phyloP scores from a whole-genome alignment of 2,113 vertebrate species.

The Limanda limanda region DNA sequence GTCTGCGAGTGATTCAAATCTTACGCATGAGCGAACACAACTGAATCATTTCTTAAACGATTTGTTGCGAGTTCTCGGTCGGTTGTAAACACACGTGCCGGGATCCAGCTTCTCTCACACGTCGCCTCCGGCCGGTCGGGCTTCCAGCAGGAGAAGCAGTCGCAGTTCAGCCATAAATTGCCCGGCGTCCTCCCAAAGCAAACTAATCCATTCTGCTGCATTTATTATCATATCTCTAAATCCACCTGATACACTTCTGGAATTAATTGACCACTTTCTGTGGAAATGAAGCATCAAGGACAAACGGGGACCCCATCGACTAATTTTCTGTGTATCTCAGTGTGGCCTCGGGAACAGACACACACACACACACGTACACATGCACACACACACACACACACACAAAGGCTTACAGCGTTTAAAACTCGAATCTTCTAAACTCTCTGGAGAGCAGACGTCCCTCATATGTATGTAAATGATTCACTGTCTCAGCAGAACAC shows the following conservation, averaged over 20 bases:
- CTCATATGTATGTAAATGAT: slow-evolving; percentile 78
- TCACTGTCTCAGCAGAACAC: slow-evolving; percentile 63
- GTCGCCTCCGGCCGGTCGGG: slow-evolving; percentile 14
- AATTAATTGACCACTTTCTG: slow-evolving; percentile 65
- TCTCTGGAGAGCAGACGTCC: slow-evolving; percentile 44
- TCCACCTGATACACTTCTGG: slow-evolving; percentile 46
- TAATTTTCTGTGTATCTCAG: slow-evolving; percentile 35
- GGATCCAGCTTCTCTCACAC: background rate
- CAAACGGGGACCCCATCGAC: slow-evolving; percentile 33
- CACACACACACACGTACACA: background rate
- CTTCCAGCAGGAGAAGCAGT: slow-evolving; percentile 31
- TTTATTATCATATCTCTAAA: slow-evolving; percentile 62
- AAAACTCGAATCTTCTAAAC: slow-evolving; percentile 47
- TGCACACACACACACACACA: slow-evolving; percentile 7
- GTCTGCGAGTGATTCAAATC: background rate
- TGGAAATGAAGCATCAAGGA: slow-evolving; percentile 55
- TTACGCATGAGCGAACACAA: background rate
- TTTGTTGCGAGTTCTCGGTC: background rate
- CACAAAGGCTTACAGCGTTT: slow-evolving; percentile 27
- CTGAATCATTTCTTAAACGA: background rate
- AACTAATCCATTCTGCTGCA: slow-evolving; percentile 50
- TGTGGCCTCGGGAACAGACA: background rate
- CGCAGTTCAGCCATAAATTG: slow-evolving; percentile 40
- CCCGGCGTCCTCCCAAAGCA: slow-evolving; percentile 27
- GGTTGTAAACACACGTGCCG: background rate